Conservation (phyloP, 1,140 invertebrate genomes). For the Radopholus similis region DNA sequence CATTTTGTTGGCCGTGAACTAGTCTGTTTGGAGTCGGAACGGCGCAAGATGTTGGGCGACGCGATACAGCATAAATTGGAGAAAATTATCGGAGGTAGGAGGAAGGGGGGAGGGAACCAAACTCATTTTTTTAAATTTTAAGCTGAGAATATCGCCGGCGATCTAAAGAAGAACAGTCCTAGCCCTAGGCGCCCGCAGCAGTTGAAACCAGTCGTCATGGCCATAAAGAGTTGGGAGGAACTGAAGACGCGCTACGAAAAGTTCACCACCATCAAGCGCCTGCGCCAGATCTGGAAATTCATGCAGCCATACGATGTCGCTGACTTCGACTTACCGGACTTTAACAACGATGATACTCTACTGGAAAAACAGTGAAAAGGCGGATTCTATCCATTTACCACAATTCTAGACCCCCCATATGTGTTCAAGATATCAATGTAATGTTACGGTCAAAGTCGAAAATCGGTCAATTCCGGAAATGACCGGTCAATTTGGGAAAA, state of each 20-base stretch:
- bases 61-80: background rate
- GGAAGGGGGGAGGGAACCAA: background rate
- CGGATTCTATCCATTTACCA: too few species aligned
- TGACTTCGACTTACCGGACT: background rate
- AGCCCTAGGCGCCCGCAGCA: background rate
- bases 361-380: too few species aligned
- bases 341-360: too few species aligned
- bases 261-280: conserved; percentile 4
- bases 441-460: too few species aligned
- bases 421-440: too few species aligned
- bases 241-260: background rate
- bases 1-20: conserved; percentile 20
- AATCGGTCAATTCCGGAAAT: too few species aligned
- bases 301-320: conserved; percentile 1
- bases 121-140: too few species aligned
- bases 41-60: background rate
- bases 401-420: too few species aligned
- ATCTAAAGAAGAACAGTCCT: too few species aligned
- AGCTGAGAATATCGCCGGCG: too few species aligned
- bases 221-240: background rate
- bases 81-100: background rate
- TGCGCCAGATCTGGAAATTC: conserved; percentile 5
- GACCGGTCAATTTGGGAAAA: too few species aligned
- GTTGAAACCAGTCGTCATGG: background rate
- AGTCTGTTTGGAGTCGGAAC: conserved; percentile 2